These are phyloP conservation scores for Uloborus plumipes DNA, from an alignment of 2,888 invertebrate genomes.

Conservation along the genomic window DNA sequence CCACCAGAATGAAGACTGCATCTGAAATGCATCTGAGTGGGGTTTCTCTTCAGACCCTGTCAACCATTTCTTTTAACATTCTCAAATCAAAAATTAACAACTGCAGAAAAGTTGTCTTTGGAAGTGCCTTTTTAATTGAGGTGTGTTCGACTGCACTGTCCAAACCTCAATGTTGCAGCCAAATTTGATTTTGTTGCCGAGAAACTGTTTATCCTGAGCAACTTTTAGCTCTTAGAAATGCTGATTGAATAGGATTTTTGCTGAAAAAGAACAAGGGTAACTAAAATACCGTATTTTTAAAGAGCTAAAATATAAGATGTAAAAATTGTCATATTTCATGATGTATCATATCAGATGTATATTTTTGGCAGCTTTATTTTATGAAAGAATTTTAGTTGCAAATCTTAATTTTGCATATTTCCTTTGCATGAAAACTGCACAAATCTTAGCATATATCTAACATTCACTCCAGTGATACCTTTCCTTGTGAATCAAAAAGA, in stretches of 20 bases:
- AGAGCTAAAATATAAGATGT: constrained; percentile 28
- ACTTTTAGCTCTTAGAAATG: constrained; percentile 30
- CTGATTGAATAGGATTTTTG: constrained; percentile 58
- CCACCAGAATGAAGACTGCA: constrained; percentile 4
- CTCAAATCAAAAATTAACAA: constrained; percentile 10
- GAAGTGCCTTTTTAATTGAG: constrained; percentile 58
- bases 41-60: not conserved
- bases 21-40: constrained; percentile 17
- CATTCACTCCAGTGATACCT: too few species aligned
- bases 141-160: constrained; percentile 59
- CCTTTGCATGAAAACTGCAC: not conserved
- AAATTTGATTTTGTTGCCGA: constrained; percentile 35
- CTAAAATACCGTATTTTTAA: constrained; percentile 37
- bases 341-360: constrained; percentile 28
- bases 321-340: constrained; percentile 10
- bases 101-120: constrained; percentile 27
- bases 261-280: constrained; percentile 63
- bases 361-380: constrained; percentile 51
- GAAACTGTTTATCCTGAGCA: constrained; percentile 18
- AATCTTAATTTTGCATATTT: not conserved
- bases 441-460: not conserved
- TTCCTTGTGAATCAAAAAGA: not conserved
- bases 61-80: constrained; percentile 13
- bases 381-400: not conserved
- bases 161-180: constrained; percentile 37